Percentiles rank a stretch among this genome's conserved stretches.
phyloP scores from a whole-genome alignment of 2,888 invertebrate genomes.

The Nephrocerus scutellatus region DNA sequence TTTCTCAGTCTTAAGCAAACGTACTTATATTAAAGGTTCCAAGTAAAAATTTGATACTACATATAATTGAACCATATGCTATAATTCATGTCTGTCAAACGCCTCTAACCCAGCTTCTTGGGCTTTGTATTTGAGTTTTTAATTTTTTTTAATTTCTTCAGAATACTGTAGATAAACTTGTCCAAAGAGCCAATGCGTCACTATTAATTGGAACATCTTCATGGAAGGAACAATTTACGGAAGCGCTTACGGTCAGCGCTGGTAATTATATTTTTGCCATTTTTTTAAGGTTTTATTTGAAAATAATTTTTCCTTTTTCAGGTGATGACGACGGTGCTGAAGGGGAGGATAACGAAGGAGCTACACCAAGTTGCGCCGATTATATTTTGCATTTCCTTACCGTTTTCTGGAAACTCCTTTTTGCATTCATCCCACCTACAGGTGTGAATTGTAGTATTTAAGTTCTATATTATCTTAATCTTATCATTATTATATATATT shows the following conservation, averaged over 20 bases:
- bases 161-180: slow-evolving; percentile 96
- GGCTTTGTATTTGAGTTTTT: no score
- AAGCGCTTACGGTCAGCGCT: slow-evolving; percentile 89
- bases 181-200: slow-evolving; percentile 94
- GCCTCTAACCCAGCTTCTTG: no score
- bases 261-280: slow-evolving; percentile 51
- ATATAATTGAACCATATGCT: no score
- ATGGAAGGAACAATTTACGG: slow-evolving; percentile 98
- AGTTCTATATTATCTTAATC: no score
- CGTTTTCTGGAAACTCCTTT: slow-evolving; percentile 96
- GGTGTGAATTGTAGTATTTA: slow-evolving; percentile 52
- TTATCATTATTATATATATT: no score
- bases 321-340: slow-evolving; percentile 54
- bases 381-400: slow-evolving; percentile 95
- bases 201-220: slow-evolving; percentile 92
- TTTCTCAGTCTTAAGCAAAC: no score
- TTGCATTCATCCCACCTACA: slow-evolving; percentile 97
- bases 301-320: slow-evolving; percentile 1
- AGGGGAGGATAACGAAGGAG: slow-evolving; percentile 52
- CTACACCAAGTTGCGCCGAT: slow-evolving; percentile 79
- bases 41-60: no score
- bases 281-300: neutral
- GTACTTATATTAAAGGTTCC: no score
- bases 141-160: no score
- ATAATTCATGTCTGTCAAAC: no score